These are phyloP conservation scores for Thereva nobilitata DNA, from an alignment of 2,888 invertebrate species.

Conservation along the genomic window DNA sequence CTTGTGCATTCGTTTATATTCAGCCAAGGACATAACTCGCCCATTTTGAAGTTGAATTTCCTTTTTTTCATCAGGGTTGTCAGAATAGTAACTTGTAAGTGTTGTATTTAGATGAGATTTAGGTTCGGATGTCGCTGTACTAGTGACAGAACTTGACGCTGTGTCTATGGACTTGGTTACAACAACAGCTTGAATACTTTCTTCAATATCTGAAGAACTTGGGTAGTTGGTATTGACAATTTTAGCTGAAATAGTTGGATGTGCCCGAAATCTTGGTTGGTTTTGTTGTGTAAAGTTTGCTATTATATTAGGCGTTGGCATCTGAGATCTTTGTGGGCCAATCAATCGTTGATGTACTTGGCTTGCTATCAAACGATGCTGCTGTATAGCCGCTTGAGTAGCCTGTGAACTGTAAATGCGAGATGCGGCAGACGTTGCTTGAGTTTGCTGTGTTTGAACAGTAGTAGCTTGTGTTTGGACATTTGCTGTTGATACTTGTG, in stretches of 20 bases:
- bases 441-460: not conserved
- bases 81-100: slow-evolving; percentile 34
- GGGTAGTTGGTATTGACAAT: not conserved
- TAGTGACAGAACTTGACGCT: slow-evolving; percentile 48
- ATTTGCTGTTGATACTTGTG: not conserved
- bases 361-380: slow-evolving; percentile 13
- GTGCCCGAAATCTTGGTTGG: slow-evolving; percentile 9
- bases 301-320: not conserved
- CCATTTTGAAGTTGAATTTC: slow-evolving; percentile 32
- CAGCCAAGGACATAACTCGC: slow-evolving; percentile 32
- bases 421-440: not conserved
- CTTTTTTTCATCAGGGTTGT: slow-evolving; percentile 29
- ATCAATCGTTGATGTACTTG: slow-evolving; percentile 19
- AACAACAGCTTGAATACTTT: slow-evolving; percentile 55
- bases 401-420: not conserved
- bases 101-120: slow-evolving; percentile 32
- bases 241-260: not conserved
- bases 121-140: slow-evolving; percentile 34
- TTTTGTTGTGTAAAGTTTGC: not conserved
- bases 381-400: slow-evolving; percentile 3
- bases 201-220: slow-evolving; percentile 51
- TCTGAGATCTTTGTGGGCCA: slow-evolving; percentile 2
- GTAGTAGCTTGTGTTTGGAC: not conserved
- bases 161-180: slow-evolving; percentile 51
- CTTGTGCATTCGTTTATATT: slow-evolving; percentile 45